Base-by-base conservation (phyloP, 2,797 vertebrate genomes). In the Phyllotis vaccarum region DNA sequence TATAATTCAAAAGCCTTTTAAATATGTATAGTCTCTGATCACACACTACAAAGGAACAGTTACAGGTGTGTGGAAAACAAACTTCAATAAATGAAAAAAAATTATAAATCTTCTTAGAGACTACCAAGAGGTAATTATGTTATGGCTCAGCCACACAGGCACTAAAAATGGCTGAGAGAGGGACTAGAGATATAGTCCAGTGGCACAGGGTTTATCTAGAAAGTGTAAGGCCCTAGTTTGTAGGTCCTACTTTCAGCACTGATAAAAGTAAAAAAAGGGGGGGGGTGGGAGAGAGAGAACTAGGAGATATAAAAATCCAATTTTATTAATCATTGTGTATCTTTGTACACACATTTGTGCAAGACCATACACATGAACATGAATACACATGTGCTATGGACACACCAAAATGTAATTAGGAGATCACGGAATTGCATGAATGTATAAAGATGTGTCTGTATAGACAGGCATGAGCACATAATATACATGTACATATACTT, bases 1-100 rank as follows among this genome's bases (percentile, higher is more conserved):
- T 94, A 82, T 90, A 97, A 96, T 94, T 95, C 70, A 93, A 91
- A 90, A 93, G 66, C 52, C 54, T 94, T 94, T 93, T 90, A 96
- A 96, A 90, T 91, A 95, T 93, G 70, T 62, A 89, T 95, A 91
- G 86, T 87, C 85, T 86, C 74, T 93, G 60, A 90, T 49, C 74
- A 95, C 90, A 40, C 1, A 93, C 37, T 93, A 89, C 52, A 34
- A 91, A 92, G 86, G 34, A 95, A 95, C 5, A 86, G 66, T 1
- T 74, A 22, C 72, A 93, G 58, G 80, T 43, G 0, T 74, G 34
- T 37, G 10, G 40, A 90, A 96, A 86, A 89, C 62, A 93, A 96
- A 94, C 46, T 85, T 83, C 37, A 92, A 54, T 62, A 29, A 93
- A 54, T 62, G 11, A 82, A 93, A 94, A 74, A 94, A 96, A 86